Conservation (phyloP, 2,113 vertebrate genomes). For the Lasiurus borealis region DNA sequence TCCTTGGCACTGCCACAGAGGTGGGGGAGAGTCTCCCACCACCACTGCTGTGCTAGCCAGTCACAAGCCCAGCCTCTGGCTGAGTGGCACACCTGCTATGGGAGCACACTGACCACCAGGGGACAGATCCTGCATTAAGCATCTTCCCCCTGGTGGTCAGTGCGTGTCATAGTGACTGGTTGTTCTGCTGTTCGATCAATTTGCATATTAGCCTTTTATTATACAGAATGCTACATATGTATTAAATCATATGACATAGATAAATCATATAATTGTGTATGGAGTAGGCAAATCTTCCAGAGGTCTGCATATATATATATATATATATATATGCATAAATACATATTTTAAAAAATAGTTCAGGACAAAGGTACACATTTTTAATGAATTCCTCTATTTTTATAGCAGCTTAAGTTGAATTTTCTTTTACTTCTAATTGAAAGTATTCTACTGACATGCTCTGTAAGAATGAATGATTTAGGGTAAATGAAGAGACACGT, state of each 20-base stretch:
- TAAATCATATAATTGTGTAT: not conserved
- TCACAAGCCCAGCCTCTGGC: no score
- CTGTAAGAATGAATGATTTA: not conserved
- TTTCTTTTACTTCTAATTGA: slow-evolving; percentile 26
- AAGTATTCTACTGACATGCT: not conserved
- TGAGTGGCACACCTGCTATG: no score
- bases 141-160: no score
- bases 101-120: no score
- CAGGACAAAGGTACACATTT: not conserved
- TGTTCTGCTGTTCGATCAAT: no score
- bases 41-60: no score
- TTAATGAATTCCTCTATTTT: not conserved
- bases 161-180: no score
- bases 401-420: not conserved
- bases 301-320: not conserved
- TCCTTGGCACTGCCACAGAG: no score
- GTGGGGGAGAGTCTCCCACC: no score
- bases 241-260: not conserved
- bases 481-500: not conserved
- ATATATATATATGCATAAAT: not conserved
- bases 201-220: no score
- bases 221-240: no score
- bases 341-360: not conserved
- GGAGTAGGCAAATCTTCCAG: not conserved
- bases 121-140: no score